phyloP scores from a whole-genome alignment of 2,797 vertebrate species.

The Pseudochirops cupreus region DNA sequence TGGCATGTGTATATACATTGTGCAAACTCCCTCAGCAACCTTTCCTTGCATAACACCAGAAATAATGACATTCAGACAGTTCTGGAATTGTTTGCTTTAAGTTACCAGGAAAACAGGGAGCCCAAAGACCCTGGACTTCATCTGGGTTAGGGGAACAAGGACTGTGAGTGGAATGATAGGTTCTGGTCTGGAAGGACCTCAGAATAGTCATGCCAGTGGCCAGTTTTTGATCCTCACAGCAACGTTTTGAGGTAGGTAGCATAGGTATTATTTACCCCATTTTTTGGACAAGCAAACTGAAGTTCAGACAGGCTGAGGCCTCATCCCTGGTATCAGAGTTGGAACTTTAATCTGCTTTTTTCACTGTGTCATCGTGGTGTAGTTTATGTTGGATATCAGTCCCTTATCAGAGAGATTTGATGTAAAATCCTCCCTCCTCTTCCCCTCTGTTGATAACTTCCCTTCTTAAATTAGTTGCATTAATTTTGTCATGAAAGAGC shows the following conservation, averaged over 20 bases:
- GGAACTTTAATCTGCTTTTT: not conserved
- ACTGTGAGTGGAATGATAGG: not conserved
- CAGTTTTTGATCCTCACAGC: not conserved
- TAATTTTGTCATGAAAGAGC: not conserved
- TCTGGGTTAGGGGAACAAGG: rapidly evolving
- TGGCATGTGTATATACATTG: rapidly evolving
- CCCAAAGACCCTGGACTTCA: rapidly evolving
- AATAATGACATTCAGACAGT: not conserved
- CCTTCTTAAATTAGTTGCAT: not conserved
- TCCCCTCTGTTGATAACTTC: not conserved
- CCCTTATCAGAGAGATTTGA: not conserved
- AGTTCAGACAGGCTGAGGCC: not conserved
- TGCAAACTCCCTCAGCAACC: not conserved
- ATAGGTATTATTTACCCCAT: not conserved
- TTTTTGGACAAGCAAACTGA: not conserved
- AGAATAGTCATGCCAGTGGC: not conserved
- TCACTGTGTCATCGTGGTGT: not conserved
- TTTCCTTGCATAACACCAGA: too few species aligned
- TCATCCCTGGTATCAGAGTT: not conserved
- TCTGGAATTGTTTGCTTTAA: not conserved
- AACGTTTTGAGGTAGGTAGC: not conserved
- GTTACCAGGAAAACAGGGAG: not conserved
- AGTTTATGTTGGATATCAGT: not conserved
- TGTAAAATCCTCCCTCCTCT: not conserved
- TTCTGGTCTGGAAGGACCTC: not conserved